These are phyloP conservation scores for Chelidonichthys spinosus DNA, from an alignment of 2,797 vertebrate genomes.

Conservation along the genomic window DNA sequence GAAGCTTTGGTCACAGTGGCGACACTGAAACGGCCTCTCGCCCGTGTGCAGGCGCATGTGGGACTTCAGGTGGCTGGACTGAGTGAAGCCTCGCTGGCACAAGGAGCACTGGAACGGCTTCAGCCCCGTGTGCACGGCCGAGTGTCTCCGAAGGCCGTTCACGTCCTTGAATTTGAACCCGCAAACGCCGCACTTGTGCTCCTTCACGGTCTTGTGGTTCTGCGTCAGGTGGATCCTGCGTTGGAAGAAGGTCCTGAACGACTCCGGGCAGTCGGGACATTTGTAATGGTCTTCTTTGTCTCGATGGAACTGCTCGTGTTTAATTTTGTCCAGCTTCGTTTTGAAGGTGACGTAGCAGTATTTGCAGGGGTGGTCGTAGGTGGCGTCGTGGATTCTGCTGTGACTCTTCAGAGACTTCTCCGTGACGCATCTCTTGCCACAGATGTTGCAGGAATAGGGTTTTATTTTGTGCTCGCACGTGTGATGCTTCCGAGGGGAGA, in stretches of 20 bases:
- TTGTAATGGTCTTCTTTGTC: constrained; percentile 46
- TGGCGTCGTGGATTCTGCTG: constrained; percentile 53
- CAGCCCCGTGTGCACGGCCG: constrained; percentile 60
- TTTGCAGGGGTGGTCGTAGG: constrained; percentile 63
- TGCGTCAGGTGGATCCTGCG: constrained; percentile 49
- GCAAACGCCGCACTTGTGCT: constrained; percentile 60
- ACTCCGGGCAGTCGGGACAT: constrained; percentile 64
- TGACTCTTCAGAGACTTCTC: constrained; percentile 46
- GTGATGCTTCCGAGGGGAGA: constrained; percentile 47
- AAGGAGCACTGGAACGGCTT: constrained; percentile 63
- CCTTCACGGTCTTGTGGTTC: constrained; percentile 43
- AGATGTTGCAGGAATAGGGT: constrained; percentile 58
- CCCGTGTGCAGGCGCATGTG: constrained; percentile 77
- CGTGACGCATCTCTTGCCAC: constrained; percentile 57
- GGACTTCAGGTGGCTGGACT: constrained; percentile 67
- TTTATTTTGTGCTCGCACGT: constrained; percentile 66
- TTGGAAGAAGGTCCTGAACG: constrained; percentile 38
- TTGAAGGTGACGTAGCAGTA: constrained; percentile 64
- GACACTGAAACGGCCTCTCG: constrained; percentile 71
- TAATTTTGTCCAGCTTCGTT: constrained; percentile 59
- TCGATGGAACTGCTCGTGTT: constrained; percentile 62
- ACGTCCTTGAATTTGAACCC: constrained; percentile 37
- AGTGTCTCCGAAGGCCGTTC: constrained; percentile 55
- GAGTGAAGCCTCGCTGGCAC: constrained; percentile 70
- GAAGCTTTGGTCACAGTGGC: constrained; percentile 66